Conservation (phyloP, 2,797 vertebrate genomes). For the Leptoclinus maculatus region DNA sequence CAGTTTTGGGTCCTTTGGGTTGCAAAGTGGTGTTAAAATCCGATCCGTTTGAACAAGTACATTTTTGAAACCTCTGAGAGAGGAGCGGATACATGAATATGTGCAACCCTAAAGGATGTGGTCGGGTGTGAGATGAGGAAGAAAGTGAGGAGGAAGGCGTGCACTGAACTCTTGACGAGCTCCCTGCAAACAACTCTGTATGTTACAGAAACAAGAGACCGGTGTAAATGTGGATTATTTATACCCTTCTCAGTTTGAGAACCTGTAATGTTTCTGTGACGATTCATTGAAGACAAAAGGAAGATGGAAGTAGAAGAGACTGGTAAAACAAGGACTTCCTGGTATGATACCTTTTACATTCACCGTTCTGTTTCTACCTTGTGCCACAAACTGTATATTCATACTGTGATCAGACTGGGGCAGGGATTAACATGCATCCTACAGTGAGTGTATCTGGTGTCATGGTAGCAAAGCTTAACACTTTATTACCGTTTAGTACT, state of each 20-base stretch:
- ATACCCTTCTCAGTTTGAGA: constrained; percentile 14
- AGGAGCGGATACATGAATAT: constrained; percentile 61
- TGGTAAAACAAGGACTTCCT: constrained; percentile 77
- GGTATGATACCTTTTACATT: constrained; percentile 67
- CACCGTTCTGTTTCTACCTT: background rate
- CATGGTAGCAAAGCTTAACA: background rate
- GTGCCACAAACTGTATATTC: fast-evolving
- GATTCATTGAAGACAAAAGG: constrained; percentile 72
- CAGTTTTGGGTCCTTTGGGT: background rate
- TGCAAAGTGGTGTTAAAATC: background rate
- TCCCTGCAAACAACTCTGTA: constrained; percentile 21
- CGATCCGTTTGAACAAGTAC: fast-evolving
- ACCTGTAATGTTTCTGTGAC: constrained; percentile 16
- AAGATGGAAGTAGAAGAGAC: constrained; percentile 83
- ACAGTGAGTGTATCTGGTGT: background rate
- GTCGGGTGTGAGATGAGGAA: constrained; percentile 74
- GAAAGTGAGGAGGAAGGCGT: constrained; percentile 70
- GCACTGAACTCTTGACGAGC: constrained; percentile 33
- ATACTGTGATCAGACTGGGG: background rate
- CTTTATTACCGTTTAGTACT: background rate
- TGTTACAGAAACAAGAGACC: background rate
- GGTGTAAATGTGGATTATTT: constrained; percentile 20
- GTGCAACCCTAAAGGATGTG: constrained; percentile 80
- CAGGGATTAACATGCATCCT: fast-evolving
- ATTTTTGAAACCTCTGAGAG: constrained; percentile 37